These are phyloP conservation scores for Ochotona princeps DNA, from an alignment of 2,113 vertebrate species.

Conservation along the genomic window DNA sequence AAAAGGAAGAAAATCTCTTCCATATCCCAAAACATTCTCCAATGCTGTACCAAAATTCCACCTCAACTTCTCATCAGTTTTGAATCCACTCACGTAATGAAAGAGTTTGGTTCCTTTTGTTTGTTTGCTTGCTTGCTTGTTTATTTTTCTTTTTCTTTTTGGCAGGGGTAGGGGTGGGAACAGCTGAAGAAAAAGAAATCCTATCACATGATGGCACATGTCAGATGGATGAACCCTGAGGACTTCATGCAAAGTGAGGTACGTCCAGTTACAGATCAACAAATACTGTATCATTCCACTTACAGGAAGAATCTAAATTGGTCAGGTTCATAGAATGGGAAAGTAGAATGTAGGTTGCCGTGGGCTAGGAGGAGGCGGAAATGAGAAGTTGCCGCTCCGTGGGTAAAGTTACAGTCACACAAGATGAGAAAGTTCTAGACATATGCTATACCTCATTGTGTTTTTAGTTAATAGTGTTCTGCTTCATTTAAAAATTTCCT, in stretches of 20 bases:
- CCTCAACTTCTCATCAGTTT: too few species aligned
- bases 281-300: neutral
- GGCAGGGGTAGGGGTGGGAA: too few species aligned
- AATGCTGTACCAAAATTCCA: too few species aligned
- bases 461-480: neutral
- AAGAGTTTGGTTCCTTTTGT: too few species aligned
- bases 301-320: neutral
- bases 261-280: neutral
- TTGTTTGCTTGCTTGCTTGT: too few species aligned
- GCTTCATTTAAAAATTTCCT: neutral
- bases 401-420: neutral
- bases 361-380: too few species aligned
- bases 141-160: too few species aligned
- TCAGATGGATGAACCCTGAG: neutral
- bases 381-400: neutral
- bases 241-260: neutral
- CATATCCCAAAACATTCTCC: too few species aligned
- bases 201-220: neutral
- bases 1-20: too few species aligned
- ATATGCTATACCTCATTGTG: neutral
- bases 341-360: neutral
- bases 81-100: too few species aligned
- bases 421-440: neutral
- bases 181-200: too few species aligned
- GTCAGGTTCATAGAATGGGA: neutral